Percentiles rank a stretch among this genome's conserved stretches.
Conservation (phyloP, 2,888 invertebrate species). For the Meghimatium bilineatum region DNA sequence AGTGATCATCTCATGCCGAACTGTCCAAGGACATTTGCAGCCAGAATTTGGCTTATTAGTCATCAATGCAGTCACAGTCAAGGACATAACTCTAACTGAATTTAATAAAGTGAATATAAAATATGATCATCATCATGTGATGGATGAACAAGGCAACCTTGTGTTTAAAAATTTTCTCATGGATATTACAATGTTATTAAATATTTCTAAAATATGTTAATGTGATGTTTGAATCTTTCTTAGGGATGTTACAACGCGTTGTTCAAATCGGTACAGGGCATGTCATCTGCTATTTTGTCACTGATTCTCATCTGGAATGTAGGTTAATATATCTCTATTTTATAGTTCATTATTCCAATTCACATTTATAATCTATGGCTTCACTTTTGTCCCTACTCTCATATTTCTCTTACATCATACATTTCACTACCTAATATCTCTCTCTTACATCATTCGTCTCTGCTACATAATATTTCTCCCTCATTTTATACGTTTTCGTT, state of each 20-base stretch:
- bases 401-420: background rate
- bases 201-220: background rate
- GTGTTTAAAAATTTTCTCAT: too few species aligned
- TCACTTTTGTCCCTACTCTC: background rate
- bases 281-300: background rate
- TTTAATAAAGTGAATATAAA: too few species aligned
- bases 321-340: background rate
- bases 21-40: too few species aligned
- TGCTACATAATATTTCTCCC: background rate
- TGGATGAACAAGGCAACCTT: too few species aligned
- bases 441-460: background rate
- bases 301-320: background rate
- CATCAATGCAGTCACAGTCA: too few species aligned
- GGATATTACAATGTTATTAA: too few species aligned
- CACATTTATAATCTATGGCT: background rate
- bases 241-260: background rate
- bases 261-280: background rate
- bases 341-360: background rate
- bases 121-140: too few species aligned
- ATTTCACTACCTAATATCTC: background rate
- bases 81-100: too few species aligned
- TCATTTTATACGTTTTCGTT: background rate
- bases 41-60: too few species aligned
- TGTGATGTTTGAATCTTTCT: background rate
- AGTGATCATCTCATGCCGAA: too few species aligned